Conservation (phyloP, 2,888 invertebrate genomes). For the Rhorus exstirpatorius region DNA sequence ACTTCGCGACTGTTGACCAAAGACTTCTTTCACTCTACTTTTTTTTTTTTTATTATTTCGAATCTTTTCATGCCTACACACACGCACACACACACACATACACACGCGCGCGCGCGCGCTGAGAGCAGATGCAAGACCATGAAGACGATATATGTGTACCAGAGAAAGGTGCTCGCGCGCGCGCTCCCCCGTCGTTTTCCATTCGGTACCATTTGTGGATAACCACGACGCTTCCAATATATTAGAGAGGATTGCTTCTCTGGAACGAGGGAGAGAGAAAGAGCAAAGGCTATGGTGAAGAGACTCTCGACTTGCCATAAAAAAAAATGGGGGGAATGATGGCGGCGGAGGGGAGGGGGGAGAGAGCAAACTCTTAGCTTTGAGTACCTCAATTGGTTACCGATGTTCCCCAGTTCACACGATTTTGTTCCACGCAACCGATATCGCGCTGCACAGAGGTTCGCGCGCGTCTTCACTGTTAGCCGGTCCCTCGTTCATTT, state of each 20-base stretch:
- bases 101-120: no score
- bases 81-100: not conserved
- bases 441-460: slow-evolving; percentile 72
- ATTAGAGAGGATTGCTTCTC: slow-evolving; percentile 84
- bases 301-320: slow-evolving; percentile 62
- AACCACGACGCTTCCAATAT: slow-evolving; percentile 76
- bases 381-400: slow-evolving; percentile 78
- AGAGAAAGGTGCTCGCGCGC: slow-evolving; percentile 82
- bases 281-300: slow-evolving; percentile 79
- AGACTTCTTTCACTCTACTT: slow-evolving; percentile 27
- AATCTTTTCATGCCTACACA: slow-evolving; percentile 16
- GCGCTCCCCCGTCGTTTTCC: slow-evolving; percentile 7
- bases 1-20: slow-evolving; percentile 20
- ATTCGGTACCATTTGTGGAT: slow-evolving; percentile 52
- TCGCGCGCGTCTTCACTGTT: slow-evolving; percentile 30
- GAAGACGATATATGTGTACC: slow-evolving; percentile 1
- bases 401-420: slow-evolving; percentile 83
- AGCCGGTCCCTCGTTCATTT: slow-evolving; percentile 70
- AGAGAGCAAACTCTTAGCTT: slow-evolving; percentile 68
- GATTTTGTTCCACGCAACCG: slow-evolving; percentile 77
- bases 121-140: not conserved
- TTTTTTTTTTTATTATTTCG: slow-evolving; percentile 46
- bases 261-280: slow-evolving; percentile 36
- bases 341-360: slow-evolving; percentile 18
- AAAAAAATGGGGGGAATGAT: slow-evolving; percentile 8